A percentile compares a stretch with the other conserved stretches of the same genome.
Evolutionary conservation across 1,140 invertebrate genomes (phyloP).

Genomic region (Camponotus pennsylvanicus): DNA sequence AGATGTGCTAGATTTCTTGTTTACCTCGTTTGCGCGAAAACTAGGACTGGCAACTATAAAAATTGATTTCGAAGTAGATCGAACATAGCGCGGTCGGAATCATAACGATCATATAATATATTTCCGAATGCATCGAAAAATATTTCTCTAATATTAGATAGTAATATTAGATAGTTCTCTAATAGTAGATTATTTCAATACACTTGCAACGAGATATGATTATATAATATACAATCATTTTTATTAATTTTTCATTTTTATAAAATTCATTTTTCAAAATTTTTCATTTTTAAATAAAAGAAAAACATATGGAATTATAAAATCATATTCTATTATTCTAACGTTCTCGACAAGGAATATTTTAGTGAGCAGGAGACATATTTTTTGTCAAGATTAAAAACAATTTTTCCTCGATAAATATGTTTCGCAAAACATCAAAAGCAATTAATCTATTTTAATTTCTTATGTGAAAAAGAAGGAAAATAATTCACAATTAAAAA

Average conservation of each 20-base stretch:
- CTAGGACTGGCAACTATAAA: slow-evolving; percentile 45
- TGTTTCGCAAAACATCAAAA: background rate
- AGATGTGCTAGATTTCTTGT: slow-evolving; percentile 54
- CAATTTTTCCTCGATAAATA: background rate
- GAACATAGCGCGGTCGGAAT: background rate
- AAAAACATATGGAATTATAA: background rate
- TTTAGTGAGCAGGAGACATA: background rate
- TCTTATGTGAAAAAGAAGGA: background rate
- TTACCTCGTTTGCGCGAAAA: slow-evolving; percentile 43
- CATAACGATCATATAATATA: slow-evolving; percentile 18
- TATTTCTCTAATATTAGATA: slow-evolving; percentile 19
- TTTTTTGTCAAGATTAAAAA: background rate
- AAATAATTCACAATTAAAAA: background rate
- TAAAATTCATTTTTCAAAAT: background rate
- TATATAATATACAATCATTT: background rate
- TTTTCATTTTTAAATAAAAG: background rate
- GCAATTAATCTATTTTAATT: background rate
- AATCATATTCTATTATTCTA: background rate
- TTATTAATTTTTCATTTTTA: background rate
- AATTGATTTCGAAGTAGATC: slow-evolving; percentile 40
- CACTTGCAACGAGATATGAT: background rate
- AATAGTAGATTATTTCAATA: slow-evolving; percentile 1
- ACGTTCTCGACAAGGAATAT: background rate
- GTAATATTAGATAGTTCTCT: too few relatives aligned
- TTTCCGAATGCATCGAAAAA: background rate